Conservation (phyloP, 2,888 invertebrate species). For the Drosophila neotestacea region DNA sequence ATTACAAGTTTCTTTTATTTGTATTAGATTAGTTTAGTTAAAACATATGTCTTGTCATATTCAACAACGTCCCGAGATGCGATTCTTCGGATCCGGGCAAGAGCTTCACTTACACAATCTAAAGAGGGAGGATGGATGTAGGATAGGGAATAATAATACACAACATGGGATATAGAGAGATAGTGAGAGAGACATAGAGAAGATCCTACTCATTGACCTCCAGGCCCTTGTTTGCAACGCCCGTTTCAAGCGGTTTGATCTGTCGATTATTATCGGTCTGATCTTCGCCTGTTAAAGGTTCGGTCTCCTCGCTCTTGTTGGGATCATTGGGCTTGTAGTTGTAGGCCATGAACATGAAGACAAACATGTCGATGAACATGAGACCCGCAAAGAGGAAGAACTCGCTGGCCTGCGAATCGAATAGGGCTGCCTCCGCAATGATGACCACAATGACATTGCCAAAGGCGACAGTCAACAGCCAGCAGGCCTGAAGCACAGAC, state of each 20-base stretch:
- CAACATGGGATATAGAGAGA: slow-evolving; percentile 20
- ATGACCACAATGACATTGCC: slow-evolving; percentile 97
- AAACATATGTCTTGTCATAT: slow-evolving; percentile 55
- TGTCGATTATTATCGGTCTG: slow-evolving; percentile 5
- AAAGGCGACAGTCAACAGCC: slow-evolving; percentile 96
- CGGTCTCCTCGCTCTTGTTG: slow-evolving; percentile 48
- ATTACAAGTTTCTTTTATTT: slow-evolving; percentile 49
- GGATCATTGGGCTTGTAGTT: slow-evolving; percentile 88
- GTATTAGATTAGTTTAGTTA: slow-evolving; percentile 62
- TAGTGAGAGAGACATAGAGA: neutral
- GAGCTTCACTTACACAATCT: slow-evolving; percentile 52
- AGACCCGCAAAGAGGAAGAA: slow-evolving; percentile 95
- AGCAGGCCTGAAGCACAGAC: slow-evolving; percentile 95
- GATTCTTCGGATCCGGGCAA: slow-evolving; percentile 8
- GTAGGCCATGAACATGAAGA: slow-evolving; percentile 93
- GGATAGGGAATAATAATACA: slow-evolving; percentile 37
- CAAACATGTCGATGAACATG: slow-evolving; percentile 93
- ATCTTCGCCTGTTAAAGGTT: slow-evolving; percentile 55
- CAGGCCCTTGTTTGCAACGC: slow-evolving; percentile 72
- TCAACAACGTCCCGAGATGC: slow-evolving; percentile 52
- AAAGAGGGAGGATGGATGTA: slow-evolving; percentile 25
- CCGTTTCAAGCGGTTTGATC: slow-evolving; percentile 49
- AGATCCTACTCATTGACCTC: slow-evolving; percentile 56
- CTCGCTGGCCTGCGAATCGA: slow-evolving; percentile 92
- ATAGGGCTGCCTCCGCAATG: slow-evolving; percentile 91